These are phyloP conservation scores for Mormyrops attenuatus DNA, from an alignment of 2,797 vertebrate species.

Conservation along the genomic window DNA sequence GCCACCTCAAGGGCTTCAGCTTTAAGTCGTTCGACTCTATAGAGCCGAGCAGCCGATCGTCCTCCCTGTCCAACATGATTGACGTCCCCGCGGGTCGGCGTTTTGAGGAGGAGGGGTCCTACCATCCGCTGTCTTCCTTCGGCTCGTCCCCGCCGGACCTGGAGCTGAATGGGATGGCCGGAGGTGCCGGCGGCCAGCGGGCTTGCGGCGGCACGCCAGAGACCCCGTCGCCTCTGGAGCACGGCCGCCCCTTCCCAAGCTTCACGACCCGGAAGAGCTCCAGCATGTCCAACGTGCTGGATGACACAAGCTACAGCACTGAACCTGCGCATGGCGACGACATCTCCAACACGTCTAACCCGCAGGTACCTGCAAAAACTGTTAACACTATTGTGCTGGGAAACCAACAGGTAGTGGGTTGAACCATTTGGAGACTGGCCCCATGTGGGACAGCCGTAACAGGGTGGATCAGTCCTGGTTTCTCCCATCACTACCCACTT, in stretches of 20 bases:
- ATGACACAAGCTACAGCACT: conserved; percentile 76
- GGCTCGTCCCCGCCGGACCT: conserved; percentile 73
- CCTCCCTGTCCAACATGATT: conserved; percentile 62
- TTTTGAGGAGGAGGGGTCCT: conserved; percentile 61
- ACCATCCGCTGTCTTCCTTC: conserved; percentile 83
- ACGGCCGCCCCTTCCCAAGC: conserved; percentile 74
- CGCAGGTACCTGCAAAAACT: conserved; percentile 66
- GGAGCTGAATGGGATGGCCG: conserved; percentile 60
- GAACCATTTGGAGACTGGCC: not conserved
- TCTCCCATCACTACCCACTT: not conserved
- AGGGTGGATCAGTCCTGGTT: not conserved
- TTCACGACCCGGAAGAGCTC: conserved; percentile 80
- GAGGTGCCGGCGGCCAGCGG: conserved; percentile 49
- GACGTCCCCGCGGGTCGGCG: conserved; percentile 47
- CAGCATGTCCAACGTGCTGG: conserved; percentile 91
- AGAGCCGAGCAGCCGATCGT: conserved; percentile 69
- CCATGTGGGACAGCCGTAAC: not conserved
- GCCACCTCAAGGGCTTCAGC: conserved; percentile 53
- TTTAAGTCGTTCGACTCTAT: conserved; percentile 79
- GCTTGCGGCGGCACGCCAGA: conserved; percentile 75
- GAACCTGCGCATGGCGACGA: conserved; percentile 75
- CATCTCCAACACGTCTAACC: conserved; percentile 88
- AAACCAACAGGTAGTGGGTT: not conserved
- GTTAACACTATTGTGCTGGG: not conserved
- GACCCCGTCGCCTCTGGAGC: conserved; percentile 83